These are phyloP conservation scores for Cotesia vestalis DNA, from an alignment of 1,140 invertebrate species.

Conservation along the genomic window DNA sequence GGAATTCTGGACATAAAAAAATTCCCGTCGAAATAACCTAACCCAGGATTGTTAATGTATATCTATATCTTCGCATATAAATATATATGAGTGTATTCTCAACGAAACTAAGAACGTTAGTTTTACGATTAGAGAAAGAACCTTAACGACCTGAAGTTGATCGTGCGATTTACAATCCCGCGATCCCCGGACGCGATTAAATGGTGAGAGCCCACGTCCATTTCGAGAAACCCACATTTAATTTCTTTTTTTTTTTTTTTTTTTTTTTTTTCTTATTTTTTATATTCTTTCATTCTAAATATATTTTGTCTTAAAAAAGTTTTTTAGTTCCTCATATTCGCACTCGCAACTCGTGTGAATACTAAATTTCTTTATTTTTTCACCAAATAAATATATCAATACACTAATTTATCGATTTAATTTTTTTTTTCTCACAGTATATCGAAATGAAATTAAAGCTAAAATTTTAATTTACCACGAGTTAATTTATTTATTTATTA, in stretches of 20 bases:
- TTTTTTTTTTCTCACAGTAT: no score
- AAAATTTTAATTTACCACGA: not conserved
- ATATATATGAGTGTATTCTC: slow-evolving; percentile 1
- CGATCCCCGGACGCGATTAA: slow-evolving; percentile 45
- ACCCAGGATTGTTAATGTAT: not conserved
- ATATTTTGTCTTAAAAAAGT: not conserved
- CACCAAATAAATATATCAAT: no score
- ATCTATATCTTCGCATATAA: not conserved
- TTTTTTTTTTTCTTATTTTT: not conserved
- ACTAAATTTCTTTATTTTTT: no score
- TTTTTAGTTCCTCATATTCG: slow-evolving; percentile 17
- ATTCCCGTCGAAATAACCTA: slow-evolving; percentile 15
- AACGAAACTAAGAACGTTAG: slow-evolving; percentile 34
- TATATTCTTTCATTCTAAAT: not conserved
- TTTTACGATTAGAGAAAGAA: slow-evolving; percentile 49
- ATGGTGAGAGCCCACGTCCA: slow-evolving; percentile 30
- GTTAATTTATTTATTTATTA: not conserved
- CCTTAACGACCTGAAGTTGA: slow-evolving; percentile 45
- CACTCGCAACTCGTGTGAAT: not conserved
- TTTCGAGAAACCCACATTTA: slow-evolving; percentile 22
- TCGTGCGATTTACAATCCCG: slow-evolving; percentile 46
- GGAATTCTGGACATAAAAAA: slow-evolving; percentile 29
- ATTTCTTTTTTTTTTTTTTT: not conserved
- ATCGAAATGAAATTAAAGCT: no score
- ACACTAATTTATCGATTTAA: no score